Evolutionary conservation across 2,113 vertebrate genomes (phyloP).

Genomic region (Sebastes schlegelii): DNA sequence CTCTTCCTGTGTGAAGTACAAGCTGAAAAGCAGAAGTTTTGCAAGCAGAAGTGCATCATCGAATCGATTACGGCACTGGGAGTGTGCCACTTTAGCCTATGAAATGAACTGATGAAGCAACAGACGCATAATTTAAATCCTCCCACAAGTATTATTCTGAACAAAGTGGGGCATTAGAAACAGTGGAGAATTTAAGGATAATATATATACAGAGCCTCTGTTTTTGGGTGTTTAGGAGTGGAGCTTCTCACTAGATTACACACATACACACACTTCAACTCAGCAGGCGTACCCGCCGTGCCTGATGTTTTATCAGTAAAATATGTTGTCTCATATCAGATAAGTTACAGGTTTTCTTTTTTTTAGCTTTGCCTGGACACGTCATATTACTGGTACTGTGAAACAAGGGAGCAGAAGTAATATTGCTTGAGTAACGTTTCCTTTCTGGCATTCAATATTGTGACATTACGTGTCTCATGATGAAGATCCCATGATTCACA

Average conservation of each 20-base stretch:
- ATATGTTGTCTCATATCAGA: neutral
- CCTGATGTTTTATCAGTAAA: neutral
- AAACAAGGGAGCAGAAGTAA: conserved; percentile 19
- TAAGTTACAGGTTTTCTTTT: neutral
- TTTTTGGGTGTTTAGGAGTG: neutral
- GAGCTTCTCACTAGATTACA: neutral
- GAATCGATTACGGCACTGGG: neutral
- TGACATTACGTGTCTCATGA: neutral
- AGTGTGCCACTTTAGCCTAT: neutral
- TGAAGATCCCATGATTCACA: conserved; percentile 19
- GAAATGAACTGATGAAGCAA: neutral
- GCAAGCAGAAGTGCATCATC: conserved; percentile 23
- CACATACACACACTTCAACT: neutral
- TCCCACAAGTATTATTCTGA: neutral
- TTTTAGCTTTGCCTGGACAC: neutral
- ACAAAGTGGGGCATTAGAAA: neutral
- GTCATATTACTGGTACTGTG: conserved; percentile 10
- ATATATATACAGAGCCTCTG: neutral
- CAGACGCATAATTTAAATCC: neutral
- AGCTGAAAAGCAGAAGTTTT: conserved; percentile 55
- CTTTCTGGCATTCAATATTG: conserved; percentile 7
- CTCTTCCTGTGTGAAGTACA: conserved; percentile 36
- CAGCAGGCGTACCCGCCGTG: accelerated
- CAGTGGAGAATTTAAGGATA: neutral
- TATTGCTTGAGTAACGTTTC: neutral